Base-by-base conservation (phyloP, 2,888 invertebrate genomes). In the Ischnura elegans region DNA sequence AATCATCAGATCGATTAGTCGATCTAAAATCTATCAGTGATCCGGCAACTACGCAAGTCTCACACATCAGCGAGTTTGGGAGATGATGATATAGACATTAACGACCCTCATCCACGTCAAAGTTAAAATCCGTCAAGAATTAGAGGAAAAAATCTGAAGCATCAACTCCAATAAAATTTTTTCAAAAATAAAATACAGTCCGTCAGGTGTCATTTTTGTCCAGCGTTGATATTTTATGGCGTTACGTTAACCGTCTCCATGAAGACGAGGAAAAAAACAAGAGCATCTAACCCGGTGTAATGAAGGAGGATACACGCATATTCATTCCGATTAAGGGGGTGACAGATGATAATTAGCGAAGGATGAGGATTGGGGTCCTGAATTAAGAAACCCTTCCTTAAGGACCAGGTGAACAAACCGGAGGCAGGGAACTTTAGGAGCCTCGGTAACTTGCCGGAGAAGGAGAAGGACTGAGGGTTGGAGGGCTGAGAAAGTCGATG, bases 1-100 rank as follows among this genome's bases (percentile, higher is more conserved):
- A 90, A 90, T 90, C 90, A 90, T 61, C 90, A 36, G n/a, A 90
- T 90, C 90, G 90, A 90, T 90, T 90, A 90, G 90, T 25, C 87
- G 87, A 87, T 25, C 55, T 61, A 61, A 61, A 90, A 90, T 61
- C 61, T 43, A 90, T 90, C 61, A 76, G 76, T 76, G 29, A 76
- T 36, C 36, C 29, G 43, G 90, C 25, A 76, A 36, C 76, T 36
- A 76, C 90, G 90, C 29, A 36, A 51, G 4, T 42, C 45, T 43
- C 90, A 86, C 55, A 61, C 90, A 43, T 61, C 90, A 25, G 19
- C 36, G 36, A 21, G 6, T 21, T 43, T 43, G 43, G 61, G n/a
- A n/a, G 45, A 90, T 43, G 76, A 76, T 76, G 76, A 76, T 36
- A 43, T 61, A 13, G n/a, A 90, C 90, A 90, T 66, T 51, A 90